Conservation (phyloP, 2,797 vertebrate species). For the Zalophus californianus region DNA sequence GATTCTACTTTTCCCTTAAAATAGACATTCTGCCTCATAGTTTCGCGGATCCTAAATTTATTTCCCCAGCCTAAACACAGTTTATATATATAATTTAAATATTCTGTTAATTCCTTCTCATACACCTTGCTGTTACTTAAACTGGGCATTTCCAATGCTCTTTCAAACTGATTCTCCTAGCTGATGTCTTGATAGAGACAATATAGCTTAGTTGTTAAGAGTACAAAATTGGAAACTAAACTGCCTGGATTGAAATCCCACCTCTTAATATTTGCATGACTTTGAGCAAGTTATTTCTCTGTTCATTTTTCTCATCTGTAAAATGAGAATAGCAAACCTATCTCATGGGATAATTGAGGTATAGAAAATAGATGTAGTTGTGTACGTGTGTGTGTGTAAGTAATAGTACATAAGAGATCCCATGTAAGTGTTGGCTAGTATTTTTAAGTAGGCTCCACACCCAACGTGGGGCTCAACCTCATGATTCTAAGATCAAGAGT, state of each 20-base stretch:
- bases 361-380: neutral
- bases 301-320: conserved; percentile 32
- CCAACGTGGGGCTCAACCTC: neutral
- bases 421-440: neutral
- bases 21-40: neutral
- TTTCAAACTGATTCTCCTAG: neutral
- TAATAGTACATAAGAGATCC: conserved; percentile 5
- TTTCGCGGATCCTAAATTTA: conserved; percentile 50
- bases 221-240: neutral
- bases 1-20: conserved; percentile 29
- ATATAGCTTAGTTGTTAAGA: neutral
- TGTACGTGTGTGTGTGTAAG: neutral
- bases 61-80: neutral
- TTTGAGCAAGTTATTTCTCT: conserved; percentile 11
- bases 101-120: neutral
- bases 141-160: conserved; percentile 6
- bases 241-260: neutral
- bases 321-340: neutral
- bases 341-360: neutral
- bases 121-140: conserved; percentile 4
- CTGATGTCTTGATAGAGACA: neutral
- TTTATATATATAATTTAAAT: neutral
- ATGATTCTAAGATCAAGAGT: neutral
- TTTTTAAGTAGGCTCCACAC: neutral
- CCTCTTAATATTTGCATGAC: neutral